Conservation (phyloP, 2,113 vertebrate species). For the Bambusicola thoracicus region DNA sequence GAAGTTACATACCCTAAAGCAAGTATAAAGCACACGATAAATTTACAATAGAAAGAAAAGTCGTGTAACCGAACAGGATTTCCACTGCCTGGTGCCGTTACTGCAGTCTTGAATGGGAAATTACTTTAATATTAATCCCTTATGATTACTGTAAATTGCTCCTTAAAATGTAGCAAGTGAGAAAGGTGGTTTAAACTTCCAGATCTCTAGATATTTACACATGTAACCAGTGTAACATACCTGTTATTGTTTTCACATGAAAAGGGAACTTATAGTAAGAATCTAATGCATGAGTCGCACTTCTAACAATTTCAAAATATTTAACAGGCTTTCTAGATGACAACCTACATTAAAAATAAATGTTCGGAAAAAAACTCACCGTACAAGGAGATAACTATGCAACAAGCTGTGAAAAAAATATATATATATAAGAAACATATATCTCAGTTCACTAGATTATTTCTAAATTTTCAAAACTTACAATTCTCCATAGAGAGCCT, state of each 20-base stretch:
- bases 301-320: neutral
- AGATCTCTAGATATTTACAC: neutral
- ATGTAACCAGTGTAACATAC: neutral
- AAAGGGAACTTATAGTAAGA: neutral
- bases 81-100: fast-evolving
- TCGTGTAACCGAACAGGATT: neutral
- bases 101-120: neutral
- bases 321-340: neutral
- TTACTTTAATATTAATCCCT: neutral
- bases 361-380: neutral
- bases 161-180: neutral
- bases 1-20: neutral
- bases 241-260: neutral
- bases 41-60: neutral
- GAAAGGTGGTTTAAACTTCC: neutral
- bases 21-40: fast-evolving
- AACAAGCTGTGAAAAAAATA: neutral
- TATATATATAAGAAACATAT: neutral
- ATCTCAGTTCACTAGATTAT: neutral
- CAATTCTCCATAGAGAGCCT: neutral
- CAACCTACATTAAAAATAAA: slow-evolving; percentile 5
- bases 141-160: neutral
- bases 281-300: neutral
- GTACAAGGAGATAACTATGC: neutral
- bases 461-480: neutral